Evolutionary conservation across 2,888 invertebrate genomes (phyloP), one percentile per base, ranked within the genome.

Genomic region (Rosalia funebris): DNA sequence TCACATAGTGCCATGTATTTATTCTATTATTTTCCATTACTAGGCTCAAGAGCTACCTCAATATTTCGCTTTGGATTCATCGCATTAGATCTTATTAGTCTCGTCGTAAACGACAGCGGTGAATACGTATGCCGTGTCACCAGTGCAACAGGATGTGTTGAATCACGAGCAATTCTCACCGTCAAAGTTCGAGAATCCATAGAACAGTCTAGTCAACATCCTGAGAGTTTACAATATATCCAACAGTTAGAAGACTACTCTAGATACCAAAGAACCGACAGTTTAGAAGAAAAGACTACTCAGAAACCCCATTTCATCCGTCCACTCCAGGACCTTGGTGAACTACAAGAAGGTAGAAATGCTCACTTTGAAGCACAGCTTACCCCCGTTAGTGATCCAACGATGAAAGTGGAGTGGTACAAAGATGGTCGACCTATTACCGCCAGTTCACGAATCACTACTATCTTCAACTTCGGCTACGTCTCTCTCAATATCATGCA

Each of bases 391-490:
- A 94, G 93, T 76, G 96, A 96, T 79, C 92, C 95, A 55, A 92
- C 92, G 42, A 95, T 96, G 94, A 90, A 91, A 84, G 93, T 96
- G 95, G 95, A 96, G 83, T 96, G 95, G 95, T 94, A 92, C 84
- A 95, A 94, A 84, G 94, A 94, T 87, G 97, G 96, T 71, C 88
- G 91, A 81, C 90, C 96, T 19, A 92, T 99, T 77, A 96, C 95
- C 84, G 95, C 96, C 80, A 97, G 98, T 84, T 96, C 96, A 81
- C 90, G 97, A 84, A 96, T 96, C 84, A 94, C 94, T 81, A 95
- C 96, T 82, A 94, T 95, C 87, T 95, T 95, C 89, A 98, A 97
- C 89, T 97, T 98, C 89, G 97, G 97, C 82, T 96, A 96, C 88
- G 96, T 97, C 86, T 95, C 96, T 85, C 91, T 98, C 79, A 97